Base-by-base conservation (phyloP, 2,888 invertebrate species). In the Lasioglossum malachurum region DNA sequence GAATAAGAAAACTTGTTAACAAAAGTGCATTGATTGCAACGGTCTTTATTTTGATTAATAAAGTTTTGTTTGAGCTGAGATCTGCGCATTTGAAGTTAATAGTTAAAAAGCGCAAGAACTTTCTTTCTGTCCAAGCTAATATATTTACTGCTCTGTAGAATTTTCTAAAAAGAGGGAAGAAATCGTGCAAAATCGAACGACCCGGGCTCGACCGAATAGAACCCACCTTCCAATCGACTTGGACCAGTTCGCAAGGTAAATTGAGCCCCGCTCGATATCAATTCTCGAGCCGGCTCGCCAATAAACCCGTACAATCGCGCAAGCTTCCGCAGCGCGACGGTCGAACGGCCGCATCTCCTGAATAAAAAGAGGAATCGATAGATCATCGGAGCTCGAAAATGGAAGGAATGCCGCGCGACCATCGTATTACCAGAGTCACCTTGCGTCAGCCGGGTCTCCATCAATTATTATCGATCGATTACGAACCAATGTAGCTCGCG, bases 381-480 rank as follows among this genome's bases (percentile, higher is more conserved):
- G 31, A 67, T 67, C 31, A 67, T 35, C 67, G 35, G 23, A 23
- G n/a, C 38, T 38, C 71, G 71, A 71, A 71, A 41, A 38, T n/a
- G 41, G 41, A 38, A 35, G 35, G 67, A 67, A 67, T 67, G 67
- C 67, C 35, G 19, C 35, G 35, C 35, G 19, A 31, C 31, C 67
- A n/a, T 49, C 73, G 46, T 14, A 46, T 27, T 73, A 10, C 46
- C 46, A 46, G 49, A 74, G 74, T 74, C 49, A 74, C 49, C 49
- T 53, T 53, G 73, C 46, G 27, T 44, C 44, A 27, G 60, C 60
- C 60, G 60, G 27, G 12, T 27, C 46, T 16, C 38, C 31, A 44
- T 74, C 49, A 75, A 46, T 75, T 49, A 75, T 80, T 23, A 69
- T 72, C 81, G 73, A 73, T 78, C 72, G 60, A 64, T 78, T 12